These are phyloP conservation scores for Campylorhamphus procurvoides DNA, from an alignment of 2,113 vertebrate genomes.

Conservation along the genomic window DNA sequence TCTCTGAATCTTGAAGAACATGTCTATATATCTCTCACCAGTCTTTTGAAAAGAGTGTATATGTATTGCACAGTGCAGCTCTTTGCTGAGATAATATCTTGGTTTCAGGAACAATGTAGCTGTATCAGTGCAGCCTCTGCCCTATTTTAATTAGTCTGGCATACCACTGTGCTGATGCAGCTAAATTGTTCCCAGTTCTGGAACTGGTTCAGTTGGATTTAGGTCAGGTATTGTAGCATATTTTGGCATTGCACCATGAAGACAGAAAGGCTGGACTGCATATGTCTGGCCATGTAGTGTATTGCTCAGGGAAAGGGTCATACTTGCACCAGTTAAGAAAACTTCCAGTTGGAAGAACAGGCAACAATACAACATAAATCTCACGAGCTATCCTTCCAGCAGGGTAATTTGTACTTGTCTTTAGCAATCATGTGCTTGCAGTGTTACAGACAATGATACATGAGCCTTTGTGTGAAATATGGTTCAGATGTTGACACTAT, in stretches of 20 bases:
- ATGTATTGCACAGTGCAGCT: not conserved
- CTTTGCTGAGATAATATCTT: constrained; percentile 42
- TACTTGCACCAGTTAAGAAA: not conserved
- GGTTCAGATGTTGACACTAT: constrained; percentile 9
- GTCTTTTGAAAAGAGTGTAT: not conserved
- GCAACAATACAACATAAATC: not conserved
- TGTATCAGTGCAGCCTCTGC: constrained; percentile 42
- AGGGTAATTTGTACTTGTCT: constrained; percentile 17
- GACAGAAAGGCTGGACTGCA: not conserved
- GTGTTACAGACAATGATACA: not conserved
- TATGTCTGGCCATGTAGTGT: constrained; percentile 9
- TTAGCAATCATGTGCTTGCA: not conserved
- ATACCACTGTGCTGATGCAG: constrained; percentile 58
- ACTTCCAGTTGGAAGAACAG: not conserved
- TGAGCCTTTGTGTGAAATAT: constrained; percentile 1
- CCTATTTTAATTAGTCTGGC: constrained; percentile 57
- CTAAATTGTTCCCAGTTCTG: constrained; percentile 31
- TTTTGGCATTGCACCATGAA: constrained; percentile 35
- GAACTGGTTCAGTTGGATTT: constrained; percentile 50
- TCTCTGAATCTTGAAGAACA: constrained; percentile 2
- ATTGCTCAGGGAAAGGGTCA: not conserved
- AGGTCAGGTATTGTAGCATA: constrained; percentile 37
- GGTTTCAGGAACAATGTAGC: constrained; percentile 44
- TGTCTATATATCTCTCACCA: not conserved
- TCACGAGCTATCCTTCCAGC: not conserved